Base-by-base conservation (phyloP, 2,888 invertebrate genomes). In the Torymus texanus region DNA sequence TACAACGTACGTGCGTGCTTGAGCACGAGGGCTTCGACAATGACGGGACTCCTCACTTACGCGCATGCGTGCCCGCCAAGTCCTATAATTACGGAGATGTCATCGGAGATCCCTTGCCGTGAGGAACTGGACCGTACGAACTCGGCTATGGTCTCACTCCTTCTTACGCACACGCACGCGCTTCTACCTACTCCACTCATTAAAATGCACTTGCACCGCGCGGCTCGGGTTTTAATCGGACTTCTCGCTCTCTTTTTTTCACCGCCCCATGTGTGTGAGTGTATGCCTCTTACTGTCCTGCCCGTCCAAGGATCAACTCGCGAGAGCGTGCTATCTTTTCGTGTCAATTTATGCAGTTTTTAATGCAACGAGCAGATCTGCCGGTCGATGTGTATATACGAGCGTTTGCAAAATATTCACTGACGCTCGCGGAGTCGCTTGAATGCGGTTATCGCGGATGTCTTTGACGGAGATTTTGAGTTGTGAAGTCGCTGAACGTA, bases 61-160 rank as follows among this genome's bases (percentile, higher is more conserved):
- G 59, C 29, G 29, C 14, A 0, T 24, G 56, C 59, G 53, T 21
- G 2, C 21, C 21, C 21, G 21, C 21, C 21, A 21, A 16, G 51
- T 73, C 62, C 62, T 72, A 68, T 79, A 74, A 75, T 76, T 79
- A 76, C 61, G 51, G 41, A 73, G 75, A 80, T 81, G 81, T 82
- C 82, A 83, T 79, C 72, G 75, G 79, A 82, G 79, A 41, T 5
- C 79, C 85, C 84, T 85, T 84, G 83, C 21, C 81, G 81, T 77
- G 56, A 78, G 80, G 83, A 84, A 86, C 85, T 87, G 85, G 86
- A 86, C 85, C 84, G 85, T 84, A 83, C 68, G 83, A 2, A 8
- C 5, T 41, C 21, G 21, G 2, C 1, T 8, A 41, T 29, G 8
- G 3, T 29, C 29, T 29, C 8, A 29, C 29, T 29, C 29, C 29